These are phyloP conservation scores for Actenoides hombroni DNA, from an alignment of 2,113 vertebrate genomes.

Conservation along the genomic window DNA sequence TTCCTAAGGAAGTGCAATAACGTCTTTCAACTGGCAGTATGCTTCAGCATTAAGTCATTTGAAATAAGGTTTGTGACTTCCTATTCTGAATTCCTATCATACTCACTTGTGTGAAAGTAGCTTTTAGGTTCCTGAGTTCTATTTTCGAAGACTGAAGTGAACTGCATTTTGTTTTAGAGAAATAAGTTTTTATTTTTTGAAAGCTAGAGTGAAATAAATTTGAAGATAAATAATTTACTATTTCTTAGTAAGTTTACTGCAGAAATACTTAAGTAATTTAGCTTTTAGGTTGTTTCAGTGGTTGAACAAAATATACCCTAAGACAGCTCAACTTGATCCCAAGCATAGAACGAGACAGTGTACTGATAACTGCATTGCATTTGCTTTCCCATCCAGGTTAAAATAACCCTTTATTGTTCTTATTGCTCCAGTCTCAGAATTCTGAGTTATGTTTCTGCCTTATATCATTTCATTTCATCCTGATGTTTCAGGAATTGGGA, in stretches of 20 bases:
- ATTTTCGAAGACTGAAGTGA: neutral
- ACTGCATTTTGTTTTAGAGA: neutral
- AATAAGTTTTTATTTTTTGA: too few relatives aligned
- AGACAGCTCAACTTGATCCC: neutral
- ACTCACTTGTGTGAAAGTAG: neutral
- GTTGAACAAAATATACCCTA: neutral
- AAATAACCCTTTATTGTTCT: neutral
- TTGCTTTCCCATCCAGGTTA: neutral
- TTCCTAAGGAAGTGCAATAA: neutral
- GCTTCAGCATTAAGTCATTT: neutral
- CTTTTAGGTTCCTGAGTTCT: neutral
- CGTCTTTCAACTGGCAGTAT: neutral
- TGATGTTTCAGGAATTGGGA: neutral
- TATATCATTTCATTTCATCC: neutral
- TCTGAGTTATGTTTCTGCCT: neutral
- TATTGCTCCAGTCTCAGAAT: neutral
- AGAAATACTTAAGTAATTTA: neutral
- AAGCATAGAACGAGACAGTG: neutral
- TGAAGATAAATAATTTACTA: neutral
- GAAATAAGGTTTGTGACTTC: neutral
- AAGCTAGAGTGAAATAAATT: too few relatives aligned
- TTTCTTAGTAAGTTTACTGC: neutral
- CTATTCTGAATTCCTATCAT: neutral
- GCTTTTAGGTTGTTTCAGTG: neutral
- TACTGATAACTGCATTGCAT: neutral